phyloP scores from a whole-genome alignment of 2,888 invertebrate genomes.

The Petrophora chlorosata region DNA sequence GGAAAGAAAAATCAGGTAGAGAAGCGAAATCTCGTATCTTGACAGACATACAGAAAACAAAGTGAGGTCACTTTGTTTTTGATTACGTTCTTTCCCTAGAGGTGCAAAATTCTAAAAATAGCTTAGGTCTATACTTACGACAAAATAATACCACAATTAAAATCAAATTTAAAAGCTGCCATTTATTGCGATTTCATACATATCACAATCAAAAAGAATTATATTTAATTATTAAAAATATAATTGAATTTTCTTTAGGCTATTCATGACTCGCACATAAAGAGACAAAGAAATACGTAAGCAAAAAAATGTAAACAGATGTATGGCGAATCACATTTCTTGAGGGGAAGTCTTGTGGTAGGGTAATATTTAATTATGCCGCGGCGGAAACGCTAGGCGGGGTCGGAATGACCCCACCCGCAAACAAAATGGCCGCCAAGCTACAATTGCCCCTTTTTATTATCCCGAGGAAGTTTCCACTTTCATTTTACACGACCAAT shows the following conservation, averaged over 20 bases:
- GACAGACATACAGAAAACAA: no score
- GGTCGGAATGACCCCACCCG: conserved; percentile 80
- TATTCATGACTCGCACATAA: conserved; percentile 22
- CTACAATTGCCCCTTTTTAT: conserved; percentile 74
- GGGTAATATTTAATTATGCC: conserved; percentile 81
- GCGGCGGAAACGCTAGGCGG: conserved; percentile 79
- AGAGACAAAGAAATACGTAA: conserved; percentile 18
- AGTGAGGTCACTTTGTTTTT: no score
- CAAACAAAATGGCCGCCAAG: conserved; percentile 77
- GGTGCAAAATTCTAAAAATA: no score
- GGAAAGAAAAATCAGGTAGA: no score
- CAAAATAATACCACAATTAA: no score
- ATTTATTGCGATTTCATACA: no score
- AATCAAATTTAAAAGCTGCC: no score
- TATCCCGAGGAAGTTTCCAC: conserved; percentile 57
- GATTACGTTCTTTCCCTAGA: no score
- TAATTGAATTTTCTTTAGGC: conserved; percentile 33
- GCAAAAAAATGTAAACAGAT: conserved; percentile 48
- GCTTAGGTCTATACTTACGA: no score
- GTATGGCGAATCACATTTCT: conserved; percentile 63
- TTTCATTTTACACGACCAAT: conserved; percentile 40
- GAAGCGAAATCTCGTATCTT: no score
- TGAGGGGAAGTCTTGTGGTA: conserved; percentile 70
- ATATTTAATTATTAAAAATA: conserved; percentile 21
- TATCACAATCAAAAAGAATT: neutral